phyloP scores from a whole-genome alignment of 2,888 invertebrate genomes.

The Nomada ruficornis region DNA sequence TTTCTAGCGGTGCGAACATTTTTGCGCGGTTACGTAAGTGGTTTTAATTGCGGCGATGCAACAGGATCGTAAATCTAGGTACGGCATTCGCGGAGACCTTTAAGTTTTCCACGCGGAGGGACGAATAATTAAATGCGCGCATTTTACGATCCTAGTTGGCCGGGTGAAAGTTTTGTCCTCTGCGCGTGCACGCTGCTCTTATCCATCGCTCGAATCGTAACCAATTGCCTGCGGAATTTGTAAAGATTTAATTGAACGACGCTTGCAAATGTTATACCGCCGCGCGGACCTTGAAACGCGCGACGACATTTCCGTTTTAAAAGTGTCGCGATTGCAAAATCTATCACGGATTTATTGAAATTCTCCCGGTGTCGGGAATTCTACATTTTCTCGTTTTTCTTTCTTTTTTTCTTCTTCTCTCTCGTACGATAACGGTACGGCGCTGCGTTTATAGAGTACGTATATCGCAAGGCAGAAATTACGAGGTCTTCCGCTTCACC shows the following conservation, averaged over 20 bases:
- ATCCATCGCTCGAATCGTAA: neutral
- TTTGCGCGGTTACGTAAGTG: neutral
- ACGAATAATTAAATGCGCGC: neutral
- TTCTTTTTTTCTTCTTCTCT: too few species aligned
- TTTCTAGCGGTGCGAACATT: neutral
- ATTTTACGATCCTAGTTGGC: neutral
- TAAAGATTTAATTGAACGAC: neutral
- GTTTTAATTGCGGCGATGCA: constrained; percentile 14
- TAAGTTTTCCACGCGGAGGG: neutral
- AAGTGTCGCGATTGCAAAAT: too few species aligned
- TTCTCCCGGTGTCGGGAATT: too few species aligned
- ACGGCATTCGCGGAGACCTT: constrained; percentile 2
- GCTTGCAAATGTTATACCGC: neutral
- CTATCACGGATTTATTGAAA: too few species aligned
- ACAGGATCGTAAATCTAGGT: neutral
- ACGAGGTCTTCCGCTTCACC: constrained; percentile 53
- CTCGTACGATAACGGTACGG: constrained; percentile 56
- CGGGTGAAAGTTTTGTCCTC: constrained; percentile 1
- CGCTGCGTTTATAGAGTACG: constrained; percentile 42
- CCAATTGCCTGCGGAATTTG: neutral
- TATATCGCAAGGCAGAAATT: constrained; percentile 54
- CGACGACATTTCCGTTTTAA: too few species aligned
- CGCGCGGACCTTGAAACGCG: neutral
- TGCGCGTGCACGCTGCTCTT: neutral
- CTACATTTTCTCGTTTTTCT: too few species aligned